Evolutionary conservation across 2,113 vertebrate genomes (phyloP).

Genomic region (Elgaria multicarinata): DNA sequence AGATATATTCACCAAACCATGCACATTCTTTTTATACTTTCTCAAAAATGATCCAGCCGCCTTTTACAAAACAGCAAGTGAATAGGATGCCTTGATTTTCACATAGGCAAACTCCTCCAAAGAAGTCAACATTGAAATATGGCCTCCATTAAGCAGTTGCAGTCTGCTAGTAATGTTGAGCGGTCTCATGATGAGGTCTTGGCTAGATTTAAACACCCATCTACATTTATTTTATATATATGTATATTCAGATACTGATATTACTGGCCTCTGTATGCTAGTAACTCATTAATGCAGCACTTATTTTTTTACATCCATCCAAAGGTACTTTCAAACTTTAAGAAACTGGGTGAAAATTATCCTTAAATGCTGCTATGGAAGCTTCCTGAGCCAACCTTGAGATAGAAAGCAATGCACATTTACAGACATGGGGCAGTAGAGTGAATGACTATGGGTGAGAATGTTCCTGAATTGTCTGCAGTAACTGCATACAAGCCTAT

Average conservation of each 20-base stretch:
- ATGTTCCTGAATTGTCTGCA: neutral
- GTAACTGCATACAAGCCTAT: neutral
- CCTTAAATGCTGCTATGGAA: too few relatives aligned
- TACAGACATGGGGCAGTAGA: neutral
- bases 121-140: neutral
- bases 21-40: neutral
- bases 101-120: neutral
- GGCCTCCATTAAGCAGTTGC: neutral
- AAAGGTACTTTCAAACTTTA: neutral
- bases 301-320: neutral
- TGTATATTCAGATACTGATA: neutral
- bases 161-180: neutral
- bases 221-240: neutral
- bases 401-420: neutral
- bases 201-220: slow-evolving; percentile 1
- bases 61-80: neutral
- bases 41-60: accelerated
- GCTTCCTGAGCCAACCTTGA: neutral
- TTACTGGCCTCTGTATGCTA: neutral
- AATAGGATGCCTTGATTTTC: neutral
- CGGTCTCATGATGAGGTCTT: neutral
- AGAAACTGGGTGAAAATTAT: neutral
- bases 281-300: neutral
- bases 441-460: too few relatives aligned
- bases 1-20: neutral